Percentiles rank a stretch among this genome's conserved stretches.
Conservation (phyloP, 2,113 vertebrate genomes). For the Poecile atricapillus region DNA sequence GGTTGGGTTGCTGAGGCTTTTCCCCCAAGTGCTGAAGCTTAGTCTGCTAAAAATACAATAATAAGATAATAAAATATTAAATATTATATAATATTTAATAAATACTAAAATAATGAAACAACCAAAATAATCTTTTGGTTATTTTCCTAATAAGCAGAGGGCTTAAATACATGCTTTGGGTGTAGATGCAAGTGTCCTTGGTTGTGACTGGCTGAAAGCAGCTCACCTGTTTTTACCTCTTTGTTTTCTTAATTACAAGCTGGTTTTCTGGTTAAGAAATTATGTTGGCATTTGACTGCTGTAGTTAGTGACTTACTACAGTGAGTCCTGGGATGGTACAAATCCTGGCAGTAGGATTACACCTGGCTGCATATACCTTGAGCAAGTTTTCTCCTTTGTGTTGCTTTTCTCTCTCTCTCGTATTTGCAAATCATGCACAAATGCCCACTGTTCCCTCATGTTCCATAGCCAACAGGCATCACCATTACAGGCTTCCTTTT, state of each 20-base stretch:
- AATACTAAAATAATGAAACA: no score
- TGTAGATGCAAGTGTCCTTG: neutral
- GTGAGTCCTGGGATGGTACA: neutral
- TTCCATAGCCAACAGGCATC: conserved; percentile 53
- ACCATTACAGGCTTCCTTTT: conserved; percentile 35
- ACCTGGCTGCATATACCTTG: neutral
- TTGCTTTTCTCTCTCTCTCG: neutral
- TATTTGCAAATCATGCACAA: conserved; percentile 32
- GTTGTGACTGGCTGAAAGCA: neutral
- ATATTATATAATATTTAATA: no score
- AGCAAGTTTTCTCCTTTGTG: neutral
- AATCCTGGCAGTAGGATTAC: neutral
- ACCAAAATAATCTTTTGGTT: neutral
- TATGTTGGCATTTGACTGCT: neutral
- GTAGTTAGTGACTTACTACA: neutral
- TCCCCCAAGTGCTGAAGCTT: neutral
- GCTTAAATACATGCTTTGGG: neutral
- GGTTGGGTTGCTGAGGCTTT: neutral
- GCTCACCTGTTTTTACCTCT: neutral
- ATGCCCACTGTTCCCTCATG: conserved; percentile 49
- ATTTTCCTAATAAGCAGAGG: neutral
- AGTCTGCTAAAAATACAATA: neutral
- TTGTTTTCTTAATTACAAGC: conserved; percentile 12
- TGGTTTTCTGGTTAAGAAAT: conserved; percentile 21
- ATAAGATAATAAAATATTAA: no score